Base-by-base conservation (phyloP, 1,140 invertebrate species). In the Goniozus legneri region DNA sequence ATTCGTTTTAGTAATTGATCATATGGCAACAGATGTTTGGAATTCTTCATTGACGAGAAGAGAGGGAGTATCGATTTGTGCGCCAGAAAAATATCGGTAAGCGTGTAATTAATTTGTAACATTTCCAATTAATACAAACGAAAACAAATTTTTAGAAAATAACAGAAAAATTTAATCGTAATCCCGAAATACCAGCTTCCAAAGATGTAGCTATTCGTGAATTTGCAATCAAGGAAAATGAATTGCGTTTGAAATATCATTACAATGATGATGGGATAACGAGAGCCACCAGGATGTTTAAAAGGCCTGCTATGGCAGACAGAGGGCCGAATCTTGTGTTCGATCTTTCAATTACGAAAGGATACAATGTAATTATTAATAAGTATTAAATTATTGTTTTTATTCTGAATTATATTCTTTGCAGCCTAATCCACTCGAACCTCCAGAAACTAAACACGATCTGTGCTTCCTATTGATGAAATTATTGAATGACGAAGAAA, bases 211-310 rank as follows among this genome's bases (percentile, higher is more conserved):
- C 82, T 13, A 76, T 79, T n/a, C 78, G 82, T 27, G 81, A 80
- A 35, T 88, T 86, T 56, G 69, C 78, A 36, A 75, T 86, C 2
- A 60, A 69, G 19, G 78, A 81, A 0, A 79, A 82, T 24, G 80
- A 84, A 54, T 86, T 89, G 47, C 67, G 77, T 14, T 47, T 89
- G 0, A 75, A 83, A 40, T 87, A 82, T 64, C 86, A 89, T 62
- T 88, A 88, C 48, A 79, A 77, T 0, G 76, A 80, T 40, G 82
- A 80, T n/a, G 80, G 80, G 46, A 77, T 86, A 1, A 85, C 84
- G 0, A 82, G 84, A 40, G 79, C 83, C 1, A 84, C 77, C 0
- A 76, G 83, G 32, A 78, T 69, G 24, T 88, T 83, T 49, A 72
- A 79, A 0, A 88, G 87, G 55, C 85, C 86, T 0, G 75, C 81